Conservation (phyloP, 1,140 invertebrate species). For the Teleogryllus occipitalis region DNA sequence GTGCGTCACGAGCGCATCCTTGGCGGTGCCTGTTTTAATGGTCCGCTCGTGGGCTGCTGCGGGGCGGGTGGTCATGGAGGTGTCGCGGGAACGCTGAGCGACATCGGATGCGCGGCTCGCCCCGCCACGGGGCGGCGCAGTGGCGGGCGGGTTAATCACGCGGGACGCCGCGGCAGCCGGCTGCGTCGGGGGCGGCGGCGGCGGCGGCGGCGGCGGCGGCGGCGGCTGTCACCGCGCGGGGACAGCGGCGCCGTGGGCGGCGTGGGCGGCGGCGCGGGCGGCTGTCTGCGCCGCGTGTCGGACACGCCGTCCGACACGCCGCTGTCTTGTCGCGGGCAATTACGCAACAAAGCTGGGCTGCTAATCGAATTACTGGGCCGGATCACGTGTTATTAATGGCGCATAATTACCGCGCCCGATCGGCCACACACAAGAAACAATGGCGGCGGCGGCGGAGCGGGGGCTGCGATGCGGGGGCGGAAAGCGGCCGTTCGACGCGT, state of each 20-base stretch:
- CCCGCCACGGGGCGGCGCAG: no score
- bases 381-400: conserved; percentile 4
- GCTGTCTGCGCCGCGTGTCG: background rate
- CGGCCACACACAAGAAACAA: background rate
- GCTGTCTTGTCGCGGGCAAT: background rate
- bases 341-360: background rate
- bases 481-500: background rate
- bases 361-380: background rate
- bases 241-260: no score
- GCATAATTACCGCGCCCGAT: background rate
- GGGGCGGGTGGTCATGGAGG: no score
- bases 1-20: no score
- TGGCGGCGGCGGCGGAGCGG: background rate
- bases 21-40: no score
- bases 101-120: no score
- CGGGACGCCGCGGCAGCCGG: background rate
- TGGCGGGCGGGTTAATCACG: no score
- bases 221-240: background rate
- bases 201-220: no score
- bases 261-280: no score
- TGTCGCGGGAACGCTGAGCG: no score
- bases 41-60: no score
- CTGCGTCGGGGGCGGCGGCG: no score
- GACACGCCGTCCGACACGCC: background rate
- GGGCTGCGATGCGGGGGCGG: background rate